These are phyloP conservation scores for Drosophila sproati DNA, from an alignment of 1,140 invertebrate genomes.

Conservation along the genomic window DNA sequence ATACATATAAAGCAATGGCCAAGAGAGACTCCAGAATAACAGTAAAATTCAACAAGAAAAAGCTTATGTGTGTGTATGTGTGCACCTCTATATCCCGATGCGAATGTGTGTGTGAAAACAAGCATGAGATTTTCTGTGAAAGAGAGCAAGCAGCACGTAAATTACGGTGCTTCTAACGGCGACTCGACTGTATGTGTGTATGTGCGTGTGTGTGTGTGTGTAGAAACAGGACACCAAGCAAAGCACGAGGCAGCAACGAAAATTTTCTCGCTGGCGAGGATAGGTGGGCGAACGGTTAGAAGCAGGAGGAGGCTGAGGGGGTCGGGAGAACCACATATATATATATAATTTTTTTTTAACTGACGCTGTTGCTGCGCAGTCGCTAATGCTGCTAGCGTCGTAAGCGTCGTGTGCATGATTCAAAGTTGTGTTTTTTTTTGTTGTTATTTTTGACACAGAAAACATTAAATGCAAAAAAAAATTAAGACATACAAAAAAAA, in stretches of 20 bases:
- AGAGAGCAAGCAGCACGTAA: conserved; percentile 64
- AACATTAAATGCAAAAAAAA: conserved; percentile 5
- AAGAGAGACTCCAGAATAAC: conserved; percentile 62
- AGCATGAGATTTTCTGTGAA: conserved; percentile 69
- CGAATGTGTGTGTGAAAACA: conserved; percentile 55
- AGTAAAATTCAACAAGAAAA: conserved; percentile 74
- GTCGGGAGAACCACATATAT: no score
- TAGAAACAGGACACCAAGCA: conserved; percentile 60
- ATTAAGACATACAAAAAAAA: not conserved
- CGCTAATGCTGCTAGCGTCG: conserved; percentile 47
- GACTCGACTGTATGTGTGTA: conserved; percentile 26
- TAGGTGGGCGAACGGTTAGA: conserved; percentile 1
- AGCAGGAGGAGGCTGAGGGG: conserved; percentile 7
- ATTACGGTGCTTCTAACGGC: conserved; percentile 63
- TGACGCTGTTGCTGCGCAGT: conserved; percentile 69
- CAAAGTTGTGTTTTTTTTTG: conserved; percentile 26
- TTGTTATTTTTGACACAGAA: conserved; percentile 10
- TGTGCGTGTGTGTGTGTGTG: conserved; percentile 30
- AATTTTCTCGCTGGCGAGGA: conserved; percentile 63
- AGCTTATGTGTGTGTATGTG: conserved; percentile 38
- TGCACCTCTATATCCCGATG: conserved; percentile 10
- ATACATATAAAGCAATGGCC: conserved; percentile 23
- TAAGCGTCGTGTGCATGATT: conserved; percentile 31
- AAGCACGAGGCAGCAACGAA: conserved; percentile 57
- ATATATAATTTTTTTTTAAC: conserved; percentile 48